Conservation (phyloP, 2,113 vertebrate species). For the Lasiurus borealis region DNA sequence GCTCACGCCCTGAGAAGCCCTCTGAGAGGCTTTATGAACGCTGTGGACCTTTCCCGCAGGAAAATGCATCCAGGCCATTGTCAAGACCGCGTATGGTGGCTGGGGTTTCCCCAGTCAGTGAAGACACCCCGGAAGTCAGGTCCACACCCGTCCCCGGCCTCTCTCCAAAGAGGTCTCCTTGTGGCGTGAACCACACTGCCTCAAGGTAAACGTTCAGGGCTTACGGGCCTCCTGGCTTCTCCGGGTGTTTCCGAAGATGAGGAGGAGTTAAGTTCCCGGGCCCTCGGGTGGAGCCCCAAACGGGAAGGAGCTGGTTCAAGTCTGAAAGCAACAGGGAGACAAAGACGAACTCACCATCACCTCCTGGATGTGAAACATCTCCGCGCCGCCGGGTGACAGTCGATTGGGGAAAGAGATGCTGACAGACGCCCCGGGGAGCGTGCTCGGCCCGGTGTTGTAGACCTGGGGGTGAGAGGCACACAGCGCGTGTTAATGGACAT, state of each 20-base stretch:
- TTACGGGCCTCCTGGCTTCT: background rate
- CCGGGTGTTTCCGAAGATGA: background rate
- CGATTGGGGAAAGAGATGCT: slow-evolving; percentile 95
- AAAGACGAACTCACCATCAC: slow-evolving; percentile 90
- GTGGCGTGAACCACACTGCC: background rate
- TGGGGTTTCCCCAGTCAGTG: accelerated
- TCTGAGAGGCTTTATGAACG: background rate
- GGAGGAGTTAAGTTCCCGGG: background rate
- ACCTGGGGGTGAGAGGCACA: slow-evolving; percentile 86
- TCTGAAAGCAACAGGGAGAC: background rate
- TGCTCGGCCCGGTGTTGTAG: slow-evolving; percentile 98
- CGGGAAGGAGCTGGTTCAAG: background rate
- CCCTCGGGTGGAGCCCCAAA: background rate
- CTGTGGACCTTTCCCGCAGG: background rate
- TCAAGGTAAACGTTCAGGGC: background rate
- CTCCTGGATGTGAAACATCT: slow-evolving; percentile 95
- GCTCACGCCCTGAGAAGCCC: background rate
- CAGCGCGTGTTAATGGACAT: background rate
- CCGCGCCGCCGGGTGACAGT: slow-evolving; percentile 91
- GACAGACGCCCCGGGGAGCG: slow-evolving; percentile 93
- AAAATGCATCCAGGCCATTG: background rate
- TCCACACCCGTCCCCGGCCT: background rate
- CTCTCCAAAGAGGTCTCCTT: background rate
- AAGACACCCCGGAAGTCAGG: background rate
- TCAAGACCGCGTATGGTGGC: background rate